Evolutionary conservation across 2,113 vertebrate species (phyloP), one percentile per base, ranked within the genome.

Genomic region (Phocoena phocoena): DNA sequence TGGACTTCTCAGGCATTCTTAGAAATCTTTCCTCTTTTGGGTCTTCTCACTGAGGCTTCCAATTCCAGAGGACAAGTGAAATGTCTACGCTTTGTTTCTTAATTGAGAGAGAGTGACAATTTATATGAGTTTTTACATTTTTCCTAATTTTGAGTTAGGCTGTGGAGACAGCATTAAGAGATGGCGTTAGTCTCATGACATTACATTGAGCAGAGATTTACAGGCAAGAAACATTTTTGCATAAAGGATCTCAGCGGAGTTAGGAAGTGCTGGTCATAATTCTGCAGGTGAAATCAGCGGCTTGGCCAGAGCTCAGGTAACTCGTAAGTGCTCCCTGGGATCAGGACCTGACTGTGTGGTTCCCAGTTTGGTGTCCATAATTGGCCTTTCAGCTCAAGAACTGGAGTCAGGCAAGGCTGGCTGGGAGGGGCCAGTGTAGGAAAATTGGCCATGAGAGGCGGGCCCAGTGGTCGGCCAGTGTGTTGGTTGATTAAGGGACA

Each of bases 241-340:
- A 7, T 3, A 0, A n/a, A 6, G 0, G 15, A 36, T 60, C 50
- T 70, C 15, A 28, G 38, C 44, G 62, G 63, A 47, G 12, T 70
- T 68, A 17, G 25, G 38, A 80, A 28, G 53, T 31, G 5, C 36
- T 12, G 11, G 31, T 67, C 36, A 11, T 36, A 13, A 47, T 23
- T 60, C 38, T 60, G 2, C 60, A 80, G 70, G 11, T 23, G 38
- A 87, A 13, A 14, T 33, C 36, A 20, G 70, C 11, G n/a, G n/a
- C 81, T 53, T 93, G 60, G n/a, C 44, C 26, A 8, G 25, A 41
- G 41, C 33, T 71, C 31, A 0, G 67, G 67, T n/a, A 18, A 17
- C 62, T 8, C 2, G 2, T 2, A 4, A 33, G 9, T 1, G 17
- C 17, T 31, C 17, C 1, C 67, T 36, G 55, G 38, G 36, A 15